Base-by-base conservation (phyloP, 2,888 invertebrate species). In the Neria commutata region DNA sequence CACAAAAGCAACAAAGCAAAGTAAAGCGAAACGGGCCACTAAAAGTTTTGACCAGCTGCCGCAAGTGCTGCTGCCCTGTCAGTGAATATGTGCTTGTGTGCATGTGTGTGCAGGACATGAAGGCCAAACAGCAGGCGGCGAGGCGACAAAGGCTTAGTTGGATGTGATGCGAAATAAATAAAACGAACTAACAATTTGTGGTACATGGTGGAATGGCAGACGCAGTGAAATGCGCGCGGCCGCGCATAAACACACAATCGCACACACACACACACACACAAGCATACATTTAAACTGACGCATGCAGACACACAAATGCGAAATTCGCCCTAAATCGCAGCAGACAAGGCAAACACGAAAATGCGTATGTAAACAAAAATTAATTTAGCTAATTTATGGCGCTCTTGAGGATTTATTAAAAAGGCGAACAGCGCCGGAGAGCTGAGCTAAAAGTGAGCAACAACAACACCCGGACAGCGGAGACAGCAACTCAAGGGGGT, bases 341-440 rank as follows among this genome's bases (percentile, higher is more conserved):
- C n/a, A 29, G 42, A 42, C 26, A 45, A 54, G 19, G 33, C 21
- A 33, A 45, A 26, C 54, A 46, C 8, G 23, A 46, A 54, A 54
- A 56, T 48, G 19, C 26, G 55, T 42, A 53, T 56, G 53, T 56
- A 52, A 61, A 58, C 55, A 61, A 33, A 58, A 55, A 58, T 60
- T 61, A 61, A 58, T 61, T 58, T 52, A 55, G 24, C 34, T 61
- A 61, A 58, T 61, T 61, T 61, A 61, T 58, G 47, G 52, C 51
- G 33, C 61, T 33, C 48, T 48, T 54, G 58, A n/a, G 52, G 54
- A 58, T 42, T 56, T 56, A 50, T 49, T 48, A 53, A 52, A 58
- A 54, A 42, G 42, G 25, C 34, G 25, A 25, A 23, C 48, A 48
- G n/a, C n/a, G n/a, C n/a, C n/a, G n/a, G n/a, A n/a, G n/a, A n/a